These are phyloP conservation scores for Anguilla obscura DNA, from an alignment of 2,797 vertebrate species.

Conservation along the genomic window DNA sequence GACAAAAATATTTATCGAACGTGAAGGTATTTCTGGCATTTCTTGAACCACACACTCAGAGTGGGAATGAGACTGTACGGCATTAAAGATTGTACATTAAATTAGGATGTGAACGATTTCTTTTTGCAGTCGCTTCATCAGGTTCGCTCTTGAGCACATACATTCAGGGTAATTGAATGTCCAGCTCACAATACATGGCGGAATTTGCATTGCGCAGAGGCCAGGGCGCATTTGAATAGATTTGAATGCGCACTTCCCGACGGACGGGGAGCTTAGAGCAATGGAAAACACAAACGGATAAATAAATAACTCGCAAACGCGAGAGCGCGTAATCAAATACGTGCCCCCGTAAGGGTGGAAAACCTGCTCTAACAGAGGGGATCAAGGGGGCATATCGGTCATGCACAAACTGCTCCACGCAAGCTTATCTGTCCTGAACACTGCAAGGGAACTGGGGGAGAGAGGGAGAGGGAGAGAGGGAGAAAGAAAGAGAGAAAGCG, in stretches of 20 bases:
- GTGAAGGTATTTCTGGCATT: too few species aligned
- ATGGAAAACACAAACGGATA: not conserved
- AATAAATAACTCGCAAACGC: not conserved
- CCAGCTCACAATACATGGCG: not conserved
- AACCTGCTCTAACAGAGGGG: constrained; percentile 2
- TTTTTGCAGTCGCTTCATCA: too few species aligned
- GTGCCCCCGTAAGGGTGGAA: not conserved
- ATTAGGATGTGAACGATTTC: too few species aligned
- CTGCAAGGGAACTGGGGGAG: constrained; percentile 53
- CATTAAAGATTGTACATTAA: too few species aligned
- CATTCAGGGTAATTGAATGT: not conserved
- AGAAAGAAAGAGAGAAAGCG: not conserved
- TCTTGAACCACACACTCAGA: too few species aligned
- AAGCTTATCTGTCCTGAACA: constrained; percentile 62
- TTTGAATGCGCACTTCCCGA: constrained; percentile 30
- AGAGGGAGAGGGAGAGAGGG: constrained; percentile 38
- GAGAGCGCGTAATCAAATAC: not conserved
- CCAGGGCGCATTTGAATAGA: constrained; percentile 20
- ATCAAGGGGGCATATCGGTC: constrained; percentile 60
- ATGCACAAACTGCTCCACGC: constrained; percentile 56
- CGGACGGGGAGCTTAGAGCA: not conserved
- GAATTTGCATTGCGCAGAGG: not conserved
- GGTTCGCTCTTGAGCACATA: not conserved
- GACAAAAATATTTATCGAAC: not conserved
- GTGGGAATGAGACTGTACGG: too few species aligned